Base-by-base conservation (phyloP, 1,140 invertebrate species). In the Lepeophtheirus salmonis region DNA sequence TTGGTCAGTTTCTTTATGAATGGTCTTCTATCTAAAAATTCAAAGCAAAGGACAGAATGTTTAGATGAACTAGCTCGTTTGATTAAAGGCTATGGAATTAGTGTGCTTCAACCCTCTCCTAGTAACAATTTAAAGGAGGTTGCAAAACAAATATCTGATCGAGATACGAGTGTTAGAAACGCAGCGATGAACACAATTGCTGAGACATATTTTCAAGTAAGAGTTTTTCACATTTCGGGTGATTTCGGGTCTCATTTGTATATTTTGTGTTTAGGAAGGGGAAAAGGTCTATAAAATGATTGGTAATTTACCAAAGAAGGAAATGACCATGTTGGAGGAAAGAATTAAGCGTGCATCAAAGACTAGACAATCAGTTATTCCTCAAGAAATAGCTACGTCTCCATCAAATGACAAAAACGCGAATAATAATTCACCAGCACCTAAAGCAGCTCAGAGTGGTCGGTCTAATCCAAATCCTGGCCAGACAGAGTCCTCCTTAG, bases 11-110 rank as follows among this genome's bases (percentile, higher is more conserved):
- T 86, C 67, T 75, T 97, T 1, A 86, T 96, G 80, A 90, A 97
- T 67, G 94, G 90, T 13, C 71, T 97, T 1, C 91, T 91, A 70
- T 91, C 89, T 0, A 97, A 97, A 72, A 97, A 97, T 74, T 84
- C 92, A 3, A 78, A 92, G 58, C 92, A 97, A 72, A 77, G 92
- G 69, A 84, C 68, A 80, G 92, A 97, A 73, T 97, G 92, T 69
- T 74, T 97, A 48, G 89, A 95, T 67, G 86, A 91, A 68, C 76
- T 96, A 63, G 83, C 85, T 3, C 80, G 78, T 56, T 74, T 96
- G 50, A 87, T 97, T 63, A 84, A 91, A 70, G 79, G 75, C 55
- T 88, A 84, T 72, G 89, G 89, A 25, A 77, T 89, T 51, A 73
- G 76, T n/a, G 83, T 95, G 50, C 89, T 88, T 70, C 81, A 83